These are phyloP conservation scores for Siphlonurus alternatus DNA, from an alignment of 2,888 invertebrate genomes.

Conservation along the genomic window DNA sequence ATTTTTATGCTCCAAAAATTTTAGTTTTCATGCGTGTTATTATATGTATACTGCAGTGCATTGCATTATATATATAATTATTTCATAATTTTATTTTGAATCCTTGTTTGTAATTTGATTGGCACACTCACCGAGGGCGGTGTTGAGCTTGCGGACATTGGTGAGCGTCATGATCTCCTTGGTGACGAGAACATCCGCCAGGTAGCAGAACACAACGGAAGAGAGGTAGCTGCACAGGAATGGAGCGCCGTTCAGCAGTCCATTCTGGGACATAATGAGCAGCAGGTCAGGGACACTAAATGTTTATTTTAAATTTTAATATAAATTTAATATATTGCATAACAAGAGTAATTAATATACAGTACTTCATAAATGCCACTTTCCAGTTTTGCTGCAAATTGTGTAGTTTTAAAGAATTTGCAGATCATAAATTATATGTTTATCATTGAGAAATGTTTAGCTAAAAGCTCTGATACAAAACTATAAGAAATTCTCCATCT, in stretches of 20 bases:
- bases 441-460: too few relatives aligned
- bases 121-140: constrained; percentile 38
- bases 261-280: constrained; percentile 40
- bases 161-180: constrained; percentile 39
- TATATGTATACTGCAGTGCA: too few relatives aligned
- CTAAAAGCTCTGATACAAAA: background rate
- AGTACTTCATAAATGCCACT: background rate
- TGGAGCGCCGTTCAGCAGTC: constrained; percentile 46
- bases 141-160: constrained; percentile 48
- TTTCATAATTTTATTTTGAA: too few relatives aligned
- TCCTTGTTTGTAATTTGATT: too few relatives aligned
- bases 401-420: too few relatives aligned
- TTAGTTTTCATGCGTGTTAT: too few relatives aligned
- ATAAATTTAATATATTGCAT: too few relatives aligned
- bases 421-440: too few relatives aligned
- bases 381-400: background rate
- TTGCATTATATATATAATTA: too few relatives aligned
- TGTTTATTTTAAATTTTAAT: background rate
- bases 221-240: constrained; percentile 52
- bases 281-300: constrained; percentile 7
- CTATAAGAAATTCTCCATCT: background rate
- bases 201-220: constrained; percentile 49
- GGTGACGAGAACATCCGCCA: constrained; percentile 44
- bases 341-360: constrained; percentile 2
- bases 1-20: too few relatives aligned